Percentiles rank a stretch among this genome's conserved stretches.
Conservation (phyloP, 1,140 invertebrate species). For the Polyergus mexicanus region DNA sequence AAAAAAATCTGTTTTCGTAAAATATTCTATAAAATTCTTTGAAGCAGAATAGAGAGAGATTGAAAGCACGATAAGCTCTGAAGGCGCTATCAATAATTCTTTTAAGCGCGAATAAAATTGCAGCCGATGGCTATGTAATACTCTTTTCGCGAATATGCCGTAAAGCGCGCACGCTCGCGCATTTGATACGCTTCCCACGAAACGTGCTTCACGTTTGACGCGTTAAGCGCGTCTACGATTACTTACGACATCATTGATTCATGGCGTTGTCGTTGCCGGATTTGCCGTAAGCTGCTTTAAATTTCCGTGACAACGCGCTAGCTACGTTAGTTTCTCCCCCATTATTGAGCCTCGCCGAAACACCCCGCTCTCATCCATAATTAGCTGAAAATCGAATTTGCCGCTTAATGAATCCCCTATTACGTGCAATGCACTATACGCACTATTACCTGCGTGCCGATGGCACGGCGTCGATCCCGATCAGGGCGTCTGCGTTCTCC, state of each 20-base stretch:
- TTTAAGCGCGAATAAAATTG: constrained; percentile 48
- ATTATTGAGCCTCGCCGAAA: constrained; percentile 27
- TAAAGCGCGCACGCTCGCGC: constrained; percentile 8
- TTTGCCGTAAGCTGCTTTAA: constrained; percentile 50
- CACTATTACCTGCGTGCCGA: constrained; percentile 16
- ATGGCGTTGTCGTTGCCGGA: constrained; percentile 38
- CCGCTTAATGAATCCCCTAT: constrained; percentile 52
- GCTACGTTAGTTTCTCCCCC: background rate
- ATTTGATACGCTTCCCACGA: constrained; percentile 40
- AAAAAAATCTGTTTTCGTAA: constrained; percentile 33
- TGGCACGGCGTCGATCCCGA: background rate
- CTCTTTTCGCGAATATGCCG: constrained; percentile 6
- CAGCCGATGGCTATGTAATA: constrained; percentile 48
- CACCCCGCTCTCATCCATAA: background rate
- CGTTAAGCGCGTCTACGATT: constrained; percentile 55
- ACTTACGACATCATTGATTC: constrained; percentile 57
- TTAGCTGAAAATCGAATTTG: constrained; percentile 52
- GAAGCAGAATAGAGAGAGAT: constrained; percentile 6
- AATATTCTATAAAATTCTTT: constrained; percentile 20
- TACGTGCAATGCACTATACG: constrained; percentile 45
- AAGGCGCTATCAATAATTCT: constrained; percentile 49
- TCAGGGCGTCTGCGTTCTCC: background rate
- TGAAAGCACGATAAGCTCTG: constrained; percentile 23
- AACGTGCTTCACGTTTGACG: constrained; percentile 50
- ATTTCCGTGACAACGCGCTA: constrained; percentile 36